Base-by-base conservation (phyloP, 2,113 vertebrate species). In the Lanius collurio region DNA sequence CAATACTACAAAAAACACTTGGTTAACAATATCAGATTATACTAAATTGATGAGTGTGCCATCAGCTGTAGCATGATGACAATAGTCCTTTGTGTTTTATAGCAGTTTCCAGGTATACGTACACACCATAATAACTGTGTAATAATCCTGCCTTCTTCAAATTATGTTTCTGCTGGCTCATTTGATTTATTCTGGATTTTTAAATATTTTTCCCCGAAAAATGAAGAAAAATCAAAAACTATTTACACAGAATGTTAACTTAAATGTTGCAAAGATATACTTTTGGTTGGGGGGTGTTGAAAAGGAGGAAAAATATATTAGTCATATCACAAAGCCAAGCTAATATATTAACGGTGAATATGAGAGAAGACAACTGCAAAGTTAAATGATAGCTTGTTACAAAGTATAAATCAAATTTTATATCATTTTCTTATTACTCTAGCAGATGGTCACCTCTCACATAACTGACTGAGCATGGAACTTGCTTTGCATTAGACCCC, bases 171-270 rank as follows among this genome's bases (percentile, higher is more conserved):
- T 83, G 19, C 7, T 81, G n/a, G 7, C 10, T 87, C 39, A 62
- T 28, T 60, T 52, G 7, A 56, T 44, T 74, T 62, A 56, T 60
- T 69, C 47, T 59, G 10, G 17, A 67, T 62, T 89, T 94, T 60
- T 2, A 57, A 41, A 24, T 35, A 10, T 8, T 24, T 33, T 15
- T 3, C 2, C 7, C 19, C 1, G 0, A 13, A 44, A 42, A 73
- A 24, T 10, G 7, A 79, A 75, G 27, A 6, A 67, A 85, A 84
- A 44, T 57, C 4, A 65, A 70, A 76, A 91, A 37, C 13, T 47
- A 17, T 50, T 83, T 50, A 89, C 18, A 11, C 5, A 83, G 39
- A 80, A 18, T 30, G 20, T 42, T 27, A 60, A 22, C 18, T 35
- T 46, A 62, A 62, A 60, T 23, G 3, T 49, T 64, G 28, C 19